Base-by-base conservation (phyloP, 2,888 invertebrate genomes). In the Diloba caeruleocephala region DNA sequence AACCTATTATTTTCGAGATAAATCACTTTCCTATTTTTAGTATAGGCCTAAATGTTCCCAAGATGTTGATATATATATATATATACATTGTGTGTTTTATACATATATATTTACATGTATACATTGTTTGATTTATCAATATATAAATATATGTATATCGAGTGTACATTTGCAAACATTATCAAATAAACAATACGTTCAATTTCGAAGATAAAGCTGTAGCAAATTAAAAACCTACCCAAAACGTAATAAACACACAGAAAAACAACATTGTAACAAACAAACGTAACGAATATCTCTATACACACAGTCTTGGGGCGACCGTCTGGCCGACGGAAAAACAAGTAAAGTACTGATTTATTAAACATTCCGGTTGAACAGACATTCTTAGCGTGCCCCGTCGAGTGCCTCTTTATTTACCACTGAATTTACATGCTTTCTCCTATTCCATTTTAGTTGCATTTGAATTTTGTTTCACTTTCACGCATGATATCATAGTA, bases 311-410 rank as follows among this genome's bases (percentile, higher is more conserved):
- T 59, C 56, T 62, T 53, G 50, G 48, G 50, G 44, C 66, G 36
- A 49, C 49, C 63, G 54, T 33, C 53, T 50, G 49, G 39, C 44
- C 65, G 39, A 55, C 74, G 75, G 77, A 78, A 82, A 82, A 84
- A 81, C 82, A 80, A 74, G 74, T 77, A 71, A 49, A 57, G 73
- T 70, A 74, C 78, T 83, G 82, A 84, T 85, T 84, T 84, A 84
- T 82, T 79, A 74, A 79, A 59, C 78, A 80, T 84, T 82, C 81
- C 73, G 63, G 50, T 56, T 57, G 55, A 65, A 58, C 46, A 60
- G 66, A 59, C 83, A 82, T 82, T 81, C 82, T 69, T 77, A 49
- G 77, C 79, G 74, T 74, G 81, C 63, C 66, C 28, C 46, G 33
- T 14, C 53, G 57, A 66, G 70, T 66, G 71, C 70, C 77, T 78